phyloP scores from a whole-genome alignment of 2,113 vertebrate genomes.

The Ariopsis seemanni region DNA sequence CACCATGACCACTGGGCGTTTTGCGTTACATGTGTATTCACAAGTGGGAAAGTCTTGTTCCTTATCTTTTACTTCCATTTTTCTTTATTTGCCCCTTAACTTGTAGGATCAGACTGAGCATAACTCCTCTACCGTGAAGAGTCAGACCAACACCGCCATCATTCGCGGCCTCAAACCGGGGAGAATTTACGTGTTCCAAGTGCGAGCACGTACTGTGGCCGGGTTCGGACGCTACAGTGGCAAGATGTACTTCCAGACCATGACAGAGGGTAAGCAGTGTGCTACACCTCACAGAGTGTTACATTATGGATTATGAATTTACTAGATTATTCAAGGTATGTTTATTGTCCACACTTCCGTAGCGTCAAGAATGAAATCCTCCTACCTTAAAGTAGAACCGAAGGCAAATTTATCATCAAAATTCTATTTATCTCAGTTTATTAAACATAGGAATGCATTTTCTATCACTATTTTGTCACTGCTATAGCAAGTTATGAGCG shows the following conservation, averaged over 20 bases:
- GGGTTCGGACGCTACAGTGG: constrained; percentile 97
- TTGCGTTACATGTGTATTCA: constrained; percentile 19
- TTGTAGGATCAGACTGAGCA: constrained; percentile 87
- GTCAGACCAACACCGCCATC: constrained; percentile 92
- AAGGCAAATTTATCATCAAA: no score
- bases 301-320: neutral
- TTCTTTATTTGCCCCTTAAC: neutral
- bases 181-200: constrained; percentile 98
- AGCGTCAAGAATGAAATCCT: no score
- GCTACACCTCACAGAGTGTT: constrained; percentile 35
- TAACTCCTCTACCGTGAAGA: constrained; percentile 87
- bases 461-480: no score
- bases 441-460: no score
- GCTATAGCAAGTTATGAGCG: no score
- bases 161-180: constrained; percentile 91
- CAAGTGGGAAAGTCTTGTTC: constrained; percentile 5
- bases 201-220: constrained; percentile 94
- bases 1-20: neutral
- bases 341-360: no score
- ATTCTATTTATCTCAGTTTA: no score
- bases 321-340: neutral
- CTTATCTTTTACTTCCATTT: constrained; percentile 3
- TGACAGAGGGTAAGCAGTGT: constrained; percentile 87
- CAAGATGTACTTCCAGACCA: constrained; percentile 99
- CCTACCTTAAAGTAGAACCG: no score